phyloP scores from a whole-genome alignment of 1,140 invertebrate genomes.

The Drosophila miranda region DNA sequence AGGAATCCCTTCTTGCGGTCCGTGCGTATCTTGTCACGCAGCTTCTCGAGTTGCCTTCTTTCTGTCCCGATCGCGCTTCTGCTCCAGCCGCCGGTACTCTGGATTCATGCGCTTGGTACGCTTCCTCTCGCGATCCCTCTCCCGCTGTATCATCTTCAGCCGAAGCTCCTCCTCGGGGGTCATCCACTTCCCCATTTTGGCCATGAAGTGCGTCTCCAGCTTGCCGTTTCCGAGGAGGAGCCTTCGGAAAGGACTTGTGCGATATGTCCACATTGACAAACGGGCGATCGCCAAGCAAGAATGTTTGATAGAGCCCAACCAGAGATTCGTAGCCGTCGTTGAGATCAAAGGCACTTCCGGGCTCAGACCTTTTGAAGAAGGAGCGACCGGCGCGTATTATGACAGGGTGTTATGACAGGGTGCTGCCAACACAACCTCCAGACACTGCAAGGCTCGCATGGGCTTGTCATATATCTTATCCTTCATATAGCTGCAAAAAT shows the following conservation, averaged over 20 bases:
- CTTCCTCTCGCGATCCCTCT: slow-evolving; percentile 75
- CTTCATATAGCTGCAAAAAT: too few species aligned
- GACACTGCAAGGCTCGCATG: too few species aligned
- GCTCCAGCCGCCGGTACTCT: slow-evolving; percentile 72
- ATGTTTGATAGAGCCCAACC: slow-evolving; percentile 89
- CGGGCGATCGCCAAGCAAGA: slow-evolving; percentile 88
- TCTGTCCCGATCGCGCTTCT: slow-evolving; percentile 76
- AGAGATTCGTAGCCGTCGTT: slow-evolving; percentile 87
- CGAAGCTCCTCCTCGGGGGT: slow-evolving; percentile 75
- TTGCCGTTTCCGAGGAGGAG: too few species aligned
- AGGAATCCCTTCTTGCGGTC: slow-evolving; percentile 77
- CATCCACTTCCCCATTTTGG: too few species aligned
- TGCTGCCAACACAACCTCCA: too few species aligned
- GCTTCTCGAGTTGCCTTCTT: slow-evolving; percentile 79
- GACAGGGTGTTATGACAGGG: too few species aligned
- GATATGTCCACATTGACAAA: slow-evolving; percentile 89
- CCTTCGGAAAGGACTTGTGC: slow-evolving; percentile 87
- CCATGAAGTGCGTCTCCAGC: too few species aligned
- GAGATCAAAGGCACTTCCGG: slow-evolving; percentile 72
- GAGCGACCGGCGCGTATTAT: too few species aligned
- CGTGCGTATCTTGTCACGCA: slow-evolving; percentile 79
- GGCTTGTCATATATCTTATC: too few species aligned
- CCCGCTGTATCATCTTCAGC: slow-evolving; percentile 76
- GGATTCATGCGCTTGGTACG: slow-evolving; percentile 79
- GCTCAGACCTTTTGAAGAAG: too few species aligned